phyloP scores from a whole-genome alignment of 2,797 vertebrate species.

The Manis javanica region DNA sequence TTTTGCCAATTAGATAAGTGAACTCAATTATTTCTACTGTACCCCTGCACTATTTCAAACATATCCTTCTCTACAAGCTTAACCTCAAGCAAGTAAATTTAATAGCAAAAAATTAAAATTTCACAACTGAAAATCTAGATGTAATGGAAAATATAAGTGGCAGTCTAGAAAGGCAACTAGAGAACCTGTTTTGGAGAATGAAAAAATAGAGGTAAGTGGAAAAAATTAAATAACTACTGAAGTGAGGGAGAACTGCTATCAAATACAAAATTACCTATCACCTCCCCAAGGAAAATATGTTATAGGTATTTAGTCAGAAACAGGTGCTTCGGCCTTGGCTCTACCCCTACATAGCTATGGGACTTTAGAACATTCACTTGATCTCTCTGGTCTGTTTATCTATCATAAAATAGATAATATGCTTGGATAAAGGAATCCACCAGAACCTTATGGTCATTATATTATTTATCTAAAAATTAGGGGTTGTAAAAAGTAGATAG shows the following conservation, averaged over 20 bases:
- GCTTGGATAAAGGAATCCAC: not conserved
- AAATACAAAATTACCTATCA: not conserved
- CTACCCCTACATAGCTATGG: not conserved
- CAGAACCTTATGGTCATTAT: not conserved
- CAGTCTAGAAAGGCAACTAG: not conserved
- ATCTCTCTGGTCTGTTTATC: not conserved
- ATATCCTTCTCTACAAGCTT: not conserved
- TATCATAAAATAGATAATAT: not conserved
- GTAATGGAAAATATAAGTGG: not conserved
- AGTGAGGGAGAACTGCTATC: not conserved
- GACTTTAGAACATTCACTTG: not conserved
- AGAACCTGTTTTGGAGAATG: not conserved
- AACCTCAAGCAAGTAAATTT: not conserved
- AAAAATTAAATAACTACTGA: not conserved
- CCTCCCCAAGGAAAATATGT: not conserved
- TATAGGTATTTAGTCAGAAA: not conserved
- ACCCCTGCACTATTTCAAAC: not conserved
- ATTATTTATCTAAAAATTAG: not conserved
- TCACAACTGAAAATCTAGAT: not conserved
- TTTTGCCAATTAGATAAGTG: not conserved
- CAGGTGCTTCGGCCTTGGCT: not conserved
- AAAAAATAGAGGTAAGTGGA: not conserved
- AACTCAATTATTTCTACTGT: not conserved
- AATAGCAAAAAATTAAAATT: conserved; percentile 12
- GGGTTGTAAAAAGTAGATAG: not conserved